Conservation (phyloP, 2,113 vertebrate species). For the Megaptera novaeangliae region DNA sequence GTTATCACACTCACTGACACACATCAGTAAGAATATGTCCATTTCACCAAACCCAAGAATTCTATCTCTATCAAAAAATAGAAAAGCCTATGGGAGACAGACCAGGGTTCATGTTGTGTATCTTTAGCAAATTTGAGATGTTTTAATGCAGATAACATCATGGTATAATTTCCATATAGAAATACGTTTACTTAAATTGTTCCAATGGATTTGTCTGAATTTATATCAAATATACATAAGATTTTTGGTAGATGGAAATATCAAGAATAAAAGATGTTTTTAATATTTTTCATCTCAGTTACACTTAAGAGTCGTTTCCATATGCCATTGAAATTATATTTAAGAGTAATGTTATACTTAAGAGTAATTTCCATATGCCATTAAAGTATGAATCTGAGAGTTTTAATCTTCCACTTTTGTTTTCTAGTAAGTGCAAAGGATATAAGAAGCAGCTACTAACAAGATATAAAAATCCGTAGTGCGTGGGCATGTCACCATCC, state of each 20-base stretch:
- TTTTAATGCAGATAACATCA: slow-evolving; percentile 10
- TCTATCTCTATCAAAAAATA: background rate
- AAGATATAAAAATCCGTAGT: slow-evolving; percentile 50
- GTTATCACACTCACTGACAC: background rate
- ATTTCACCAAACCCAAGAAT: slow-evolving; percentile 12
- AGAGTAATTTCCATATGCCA: slow-evolving; percentile 70
- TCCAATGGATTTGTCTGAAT: slow-evolving; percentile 63
- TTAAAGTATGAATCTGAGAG: slow-evolving; percentile 71
- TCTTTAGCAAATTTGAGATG: background rate
- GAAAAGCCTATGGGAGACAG: background rate
- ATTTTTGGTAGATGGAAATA: slow-evolving; percentile 58
- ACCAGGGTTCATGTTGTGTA: background rate
- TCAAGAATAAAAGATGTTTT: slow-evolving; percentile 69
- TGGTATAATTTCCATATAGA: slow-evolving; percentile 42
- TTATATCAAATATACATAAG: slow-evolving; percentile 29
- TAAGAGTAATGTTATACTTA: background rate
- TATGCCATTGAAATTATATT: slow-evolving; percentile 63
- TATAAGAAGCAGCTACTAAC: slow-evolving; percentile 45
- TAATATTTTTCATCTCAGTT: slow-evolving; percentile 69
- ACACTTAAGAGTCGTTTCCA: slow-evolving; percentile 71
- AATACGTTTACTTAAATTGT: slow-evolving; percentile 68
- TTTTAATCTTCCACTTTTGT: slow-evolving; percentile 68
- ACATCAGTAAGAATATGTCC: background rate
- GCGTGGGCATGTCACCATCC: slow-evolving; percentile 43
- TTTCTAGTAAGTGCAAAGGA: slow-evolving; percentile 52